Percentiles rank a stretch among this genome's conserved stretches.
Conservation (phyloP, 2,888 invertebrate genomes). For the Cepaea hortensis region DNA sequence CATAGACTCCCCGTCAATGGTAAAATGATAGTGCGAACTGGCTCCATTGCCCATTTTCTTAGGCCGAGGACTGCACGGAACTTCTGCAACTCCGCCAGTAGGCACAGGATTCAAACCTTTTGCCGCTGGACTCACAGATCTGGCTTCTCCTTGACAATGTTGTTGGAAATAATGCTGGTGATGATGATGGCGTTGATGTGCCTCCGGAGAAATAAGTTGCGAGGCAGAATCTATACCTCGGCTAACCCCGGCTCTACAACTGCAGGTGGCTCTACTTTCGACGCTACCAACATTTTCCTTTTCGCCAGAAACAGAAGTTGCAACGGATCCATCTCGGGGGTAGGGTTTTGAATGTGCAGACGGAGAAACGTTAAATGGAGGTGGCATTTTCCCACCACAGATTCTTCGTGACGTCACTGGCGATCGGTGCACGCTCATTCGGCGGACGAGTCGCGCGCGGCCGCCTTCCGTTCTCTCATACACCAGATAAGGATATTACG, state of each 20-base stretch:
- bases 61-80: conserved; percentile 36
- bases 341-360: conserved; percentile 24
- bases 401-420: conserved; percentile 40
- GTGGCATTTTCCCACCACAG: conserved; percentile 25
- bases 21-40: conserved; percentile 65
- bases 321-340: conserved; percentile 14
- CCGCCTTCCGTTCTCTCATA: neutral
- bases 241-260: neutral
- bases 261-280: neutral
- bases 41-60: conserved; percentile 73
- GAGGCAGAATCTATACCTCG: neutral
- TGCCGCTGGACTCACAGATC: neutral
- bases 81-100: conserved; percentile 20
- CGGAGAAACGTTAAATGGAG: conserved; percentile 31
- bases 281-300: conserved; percentile 19
- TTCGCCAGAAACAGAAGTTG: neutral
- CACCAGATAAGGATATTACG: neutral
- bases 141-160: conserved; percentile 10
- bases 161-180: conserved; percentile 20
- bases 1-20: conserved; percentile 69
- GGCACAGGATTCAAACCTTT: conserved; percentile 6
- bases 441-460: conserved; percentile 36
- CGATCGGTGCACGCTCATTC: conserved; percentile 27
- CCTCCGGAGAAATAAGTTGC: neutral
- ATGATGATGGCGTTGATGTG: neutral